A percentile compares a stretch with the other conserved stretches of the same genome.
Evolutionary conservation across 1,140 invertebrate genomes (phyloP).

Genomic region (Cephus cinctus): DNA sequence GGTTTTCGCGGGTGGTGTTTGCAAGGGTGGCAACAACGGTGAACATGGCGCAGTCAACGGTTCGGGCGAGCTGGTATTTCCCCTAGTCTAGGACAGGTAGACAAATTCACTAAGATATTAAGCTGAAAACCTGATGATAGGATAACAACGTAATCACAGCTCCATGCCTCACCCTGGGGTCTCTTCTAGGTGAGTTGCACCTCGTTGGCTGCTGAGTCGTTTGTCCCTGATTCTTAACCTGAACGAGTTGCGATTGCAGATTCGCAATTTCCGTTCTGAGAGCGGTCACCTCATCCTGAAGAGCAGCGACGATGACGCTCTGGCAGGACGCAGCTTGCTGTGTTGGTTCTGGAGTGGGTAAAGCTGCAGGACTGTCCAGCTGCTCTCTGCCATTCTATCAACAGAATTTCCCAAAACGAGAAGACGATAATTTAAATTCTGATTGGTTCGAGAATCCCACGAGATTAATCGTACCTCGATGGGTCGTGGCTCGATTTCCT

Average conservation of each 20-base stretch:
- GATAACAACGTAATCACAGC: background rate
- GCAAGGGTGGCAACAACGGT: constrained; percentile 37
- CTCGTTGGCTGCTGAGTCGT: constrained; percentile 25
- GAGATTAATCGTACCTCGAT: constrained; percentile 36
- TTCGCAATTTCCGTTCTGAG: constrained; percentile 57
- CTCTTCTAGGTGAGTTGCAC: constrained; percentile 38
- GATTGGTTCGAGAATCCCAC: background rate
- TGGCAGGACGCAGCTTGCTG: constrained; percentile 48
- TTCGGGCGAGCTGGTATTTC: constrained; percentile 40
- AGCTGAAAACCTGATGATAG: background rate
- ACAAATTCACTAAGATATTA: constrained; percentile 16
- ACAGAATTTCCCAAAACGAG: background rate
- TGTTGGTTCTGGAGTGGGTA: constrained; percentile 53
- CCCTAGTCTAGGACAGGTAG: constrained; percentile 25
- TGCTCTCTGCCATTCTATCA: constrained; percentile 33
- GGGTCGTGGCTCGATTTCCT: constrained; percentile 45
- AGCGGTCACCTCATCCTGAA: constrained; percentile 60
- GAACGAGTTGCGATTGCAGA: constrained; percentile 56
- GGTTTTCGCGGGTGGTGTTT: constrained; percentile 36
- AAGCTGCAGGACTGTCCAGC: constrained; percentile 37
- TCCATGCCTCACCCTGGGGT: constrained; percentile 22
- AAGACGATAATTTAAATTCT: background rate
- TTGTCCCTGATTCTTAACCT: constrained; percentile 30
- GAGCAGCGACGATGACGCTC: constrained; percentile 35
- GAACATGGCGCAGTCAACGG: constrained; percentile 40